Conservation (phyloP, 2,113 vertebrate species). For the Anarrhichthys ocellatus region DNA sequence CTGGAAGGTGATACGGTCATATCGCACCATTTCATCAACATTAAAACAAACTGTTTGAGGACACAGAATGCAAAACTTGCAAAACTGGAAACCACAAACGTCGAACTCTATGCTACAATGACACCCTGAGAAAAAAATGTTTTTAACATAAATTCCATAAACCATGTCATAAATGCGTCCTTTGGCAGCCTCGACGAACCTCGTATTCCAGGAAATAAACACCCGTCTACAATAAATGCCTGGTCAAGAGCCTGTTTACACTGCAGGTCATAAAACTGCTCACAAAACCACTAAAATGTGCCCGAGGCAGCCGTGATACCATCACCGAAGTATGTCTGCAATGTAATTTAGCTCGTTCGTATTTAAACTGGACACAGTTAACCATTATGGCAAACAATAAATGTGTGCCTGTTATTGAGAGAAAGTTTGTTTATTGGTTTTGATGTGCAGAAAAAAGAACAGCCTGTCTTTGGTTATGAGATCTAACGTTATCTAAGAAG, state of each 20-base stretch:
- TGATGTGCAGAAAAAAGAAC: background rate
- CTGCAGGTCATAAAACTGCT: slow-evolving; percentile 40
- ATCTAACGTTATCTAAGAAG: background rate
- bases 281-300: slow-evolving; percentile 46
- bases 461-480: slow-evolving; percentile 13
- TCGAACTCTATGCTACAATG: background rate
- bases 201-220: slow-evolving; percentile 46
- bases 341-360: slow-evolving; percentile 31
- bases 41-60: too few relatives aligned
- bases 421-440: slow-evolving; percentile 23
- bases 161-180: slow-evolving; percentile 5
- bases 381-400: slow-evolving; percentile 12
- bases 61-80: background rate
- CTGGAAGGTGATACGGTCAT: background rate
- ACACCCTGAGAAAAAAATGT: background rate
- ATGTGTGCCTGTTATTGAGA: slow-evolving; percentile 22
- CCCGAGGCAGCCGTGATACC: slow-evolving; percentile 19
- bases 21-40: background rate
- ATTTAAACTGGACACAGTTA: slow-evolving; percentile 30
- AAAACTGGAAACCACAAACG: slow-evolving; percentile 23
- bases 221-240: slow-evolving; percentile 17
- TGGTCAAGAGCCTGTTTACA: slow-evolving; percentile 37
- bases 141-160: slow-evolving; percentile 8
- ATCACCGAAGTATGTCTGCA: slow-evolving; percentile 18
- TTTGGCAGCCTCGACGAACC: slow-evolving; percentile 28